These are phyloP conservation scores for Panurus biarmicus DNA, from an alignment of 2,113 vertebrate species.

Conservation along the genomic window DNA sequence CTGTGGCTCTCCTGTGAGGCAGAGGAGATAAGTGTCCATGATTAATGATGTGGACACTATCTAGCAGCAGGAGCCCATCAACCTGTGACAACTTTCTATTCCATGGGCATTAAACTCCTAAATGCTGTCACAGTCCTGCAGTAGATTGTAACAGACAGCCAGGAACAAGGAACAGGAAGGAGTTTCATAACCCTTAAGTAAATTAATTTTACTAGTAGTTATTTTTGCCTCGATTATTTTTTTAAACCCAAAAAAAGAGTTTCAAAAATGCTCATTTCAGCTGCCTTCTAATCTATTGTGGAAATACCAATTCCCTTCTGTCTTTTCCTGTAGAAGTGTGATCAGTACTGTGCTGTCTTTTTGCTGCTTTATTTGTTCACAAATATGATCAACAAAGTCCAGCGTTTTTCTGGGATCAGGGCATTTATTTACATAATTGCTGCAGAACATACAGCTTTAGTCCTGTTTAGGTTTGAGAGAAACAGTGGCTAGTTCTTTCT, in stretches of 20 bases:
- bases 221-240: background rate
- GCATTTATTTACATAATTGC: background rate
- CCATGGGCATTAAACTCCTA: slow-evolving; percentile 52
- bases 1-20: background rate
- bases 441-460: background rate
- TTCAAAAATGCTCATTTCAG: background rate
- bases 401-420: background rate
- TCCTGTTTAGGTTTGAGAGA: background rate
- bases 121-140: slow-evolving; percentile 6
- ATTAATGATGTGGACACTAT: slow-evolving; percentile 54
- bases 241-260: background rate
- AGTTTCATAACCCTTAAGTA: background rate
- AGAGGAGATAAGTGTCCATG: slow-evolving; percentile 21
- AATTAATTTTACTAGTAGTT: background rate
- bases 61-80: slow-evolving; percentile 53
- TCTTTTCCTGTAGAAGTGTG: background rate
- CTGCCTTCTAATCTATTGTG: background rate
- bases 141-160: slow-evolving; percentile 7
- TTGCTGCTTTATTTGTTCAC: background rate
- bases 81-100: slow-evolving; percentile 56
- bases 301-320: background rate
- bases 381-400: background rate
- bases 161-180: background rate
- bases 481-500: background rate
- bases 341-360: background rate